phyloP scores from a whole-genome alignment of 2,888 invertebrate species.

The Diarsia rubi region DNA sequence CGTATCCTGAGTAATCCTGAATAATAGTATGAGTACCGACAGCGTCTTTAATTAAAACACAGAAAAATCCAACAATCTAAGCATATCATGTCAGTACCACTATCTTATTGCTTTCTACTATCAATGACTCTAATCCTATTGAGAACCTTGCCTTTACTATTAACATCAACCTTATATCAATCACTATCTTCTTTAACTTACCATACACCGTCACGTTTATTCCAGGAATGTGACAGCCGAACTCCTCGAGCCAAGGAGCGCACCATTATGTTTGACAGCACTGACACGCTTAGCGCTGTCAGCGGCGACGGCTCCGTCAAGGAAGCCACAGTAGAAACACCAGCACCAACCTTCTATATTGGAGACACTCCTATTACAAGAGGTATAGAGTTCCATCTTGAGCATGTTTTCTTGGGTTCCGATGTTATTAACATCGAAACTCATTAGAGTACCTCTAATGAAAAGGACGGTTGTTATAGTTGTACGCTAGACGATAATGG shows the following conservation, averaged over 20 bases:
- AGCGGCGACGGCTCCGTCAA: slow-evolving; percentile 86
- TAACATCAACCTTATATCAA: not conserved
- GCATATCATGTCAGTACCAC: not conserved
- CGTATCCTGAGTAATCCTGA: not conserved
- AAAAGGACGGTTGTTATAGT: not conserved
- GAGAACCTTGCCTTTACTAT: not conserved
- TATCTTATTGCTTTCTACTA: not conserved
- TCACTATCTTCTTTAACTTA: not conserved
- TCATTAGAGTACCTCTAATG: not conserved
- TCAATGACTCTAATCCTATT: not conserved
- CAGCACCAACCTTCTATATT: slow-evolving; percentile 88
- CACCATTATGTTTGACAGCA: slow-evolving; percentile 89
- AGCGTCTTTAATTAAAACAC: not conserved
- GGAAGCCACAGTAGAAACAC: slow-evolving; percentile 83
- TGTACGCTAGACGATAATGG: not conserved
- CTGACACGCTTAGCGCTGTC: slow-evolving; percentile 87
- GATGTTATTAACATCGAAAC: no score
- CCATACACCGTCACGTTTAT: not conserved
- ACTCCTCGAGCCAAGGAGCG: slow-evolving; percentile 86
- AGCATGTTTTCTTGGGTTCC: no score
- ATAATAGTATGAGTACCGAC: not conserved
- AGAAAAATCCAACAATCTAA: not conserved
- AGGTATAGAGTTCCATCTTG: slow-evolving; percentile 70
- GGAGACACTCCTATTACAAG: slow-evolving; percentile 88
- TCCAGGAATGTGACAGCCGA: slow-evolving; percentile 84